phyloP scores from a whole-genome alignment of 2,797 vertebrate species.

The Neoniphon sammara region DNA sequence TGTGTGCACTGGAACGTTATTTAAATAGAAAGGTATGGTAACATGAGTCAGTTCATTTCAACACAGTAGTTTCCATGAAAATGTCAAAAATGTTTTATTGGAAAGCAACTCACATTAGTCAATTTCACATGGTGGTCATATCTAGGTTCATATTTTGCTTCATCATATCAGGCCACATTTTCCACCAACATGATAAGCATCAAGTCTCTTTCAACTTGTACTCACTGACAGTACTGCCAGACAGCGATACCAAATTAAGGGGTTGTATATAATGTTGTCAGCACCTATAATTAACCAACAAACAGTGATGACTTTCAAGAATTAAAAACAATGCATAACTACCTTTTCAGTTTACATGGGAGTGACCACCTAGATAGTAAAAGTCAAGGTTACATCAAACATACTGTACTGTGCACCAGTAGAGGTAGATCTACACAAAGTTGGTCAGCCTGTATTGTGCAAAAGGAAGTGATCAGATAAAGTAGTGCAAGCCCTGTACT shows the following conservation, averaged over 20 bases:
- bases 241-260: neutral
- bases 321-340: constrained; percentile 18
- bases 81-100: constrained; percentile 53
- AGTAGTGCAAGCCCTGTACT: constrained; percentile 26
- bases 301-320: neutral
- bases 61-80: constrained; percentile 21
- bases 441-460: constrained; percentile 33
- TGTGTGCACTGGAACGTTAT: neutral
- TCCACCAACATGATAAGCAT: constrained; percentile 17
- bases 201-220: neutral
- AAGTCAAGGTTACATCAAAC: constrained; percentile 14
- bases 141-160: constrained; percentile 5
- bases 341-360: constrained; percentile 12
- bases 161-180: constrained; percentile 20
- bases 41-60: constrained; percentile 10
- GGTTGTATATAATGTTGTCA: neutral
- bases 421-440: constrained; percentile 18
- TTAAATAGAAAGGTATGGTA: constrained; percentile 14
- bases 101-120: constrained; percentile 37
- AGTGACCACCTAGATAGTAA: constrained; percentile 11
- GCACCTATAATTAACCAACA: constrained; percentile 30
- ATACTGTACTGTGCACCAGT: neutral
- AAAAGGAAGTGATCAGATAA: constrained; percentile 27
- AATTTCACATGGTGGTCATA: constrained; percentile 36
- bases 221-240: neutral